Conservation (phyloP, 2,113 vertebrate genomes). For the Anguilla rostrata region DNA sequence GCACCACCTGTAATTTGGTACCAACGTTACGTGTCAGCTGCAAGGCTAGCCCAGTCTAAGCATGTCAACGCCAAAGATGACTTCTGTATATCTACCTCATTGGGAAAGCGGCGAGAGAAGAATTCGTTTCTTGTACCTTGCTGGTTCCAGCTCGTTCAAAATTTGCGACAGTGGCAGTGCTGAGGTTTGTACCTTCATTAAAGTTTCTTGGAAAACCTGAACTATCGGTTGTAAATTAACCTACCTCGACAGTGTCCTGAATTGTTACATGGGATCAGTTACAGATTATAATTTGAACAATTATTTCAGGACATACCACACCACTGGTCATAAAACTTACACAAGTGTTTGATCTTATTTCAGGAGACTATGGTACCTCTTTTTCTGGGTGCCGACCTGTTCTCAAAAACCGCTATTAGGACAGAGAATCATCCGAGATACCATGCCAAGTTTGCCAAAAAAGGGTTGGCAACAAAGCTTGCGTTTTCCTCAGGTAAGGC, state of each 20-base stretch:
- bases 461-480: constrained; percentile 74
- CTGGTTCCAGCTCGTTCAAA: constrained; percentile 58
- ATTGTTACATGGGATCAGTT: not conserved
- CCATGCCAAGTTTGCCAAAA: constrained; percentile 76
- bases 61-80: constrained; percentile 42
- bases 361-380: constrained; percentile 66
- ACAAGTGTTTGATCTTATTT: constrained; percentile 33
- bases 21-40: not conserved
- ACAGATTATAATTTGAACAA: not conserved
- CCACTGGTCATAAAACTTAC: not conserved
- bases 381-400: constrained; percentile 75
- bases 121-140: constrained; percentile 67
- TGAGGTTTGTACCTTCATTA: constrained; percentile 51
- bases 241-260: not conserved
- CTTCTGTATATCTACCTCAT: constrained; percentile 55
- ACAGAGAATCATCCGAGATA: constrained; percentile 76
- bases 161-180: constrained; percentile 45
- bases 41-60: not conserved
- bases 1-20: not conserved
- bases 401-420: constrained; percentile 70
- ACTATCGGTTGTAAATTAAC: not conserved
- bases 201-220: no score
- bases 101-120: constrained; percentile 56
- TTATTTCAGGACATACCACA: not conserved
- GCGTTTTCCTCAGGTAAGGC: constrained; percentile 68